These are phyloP conservation scores for Dryomyza anilis DNA, from an alignment of 2,888 invertebrate species.

Conservation along the genomic window DNA sequence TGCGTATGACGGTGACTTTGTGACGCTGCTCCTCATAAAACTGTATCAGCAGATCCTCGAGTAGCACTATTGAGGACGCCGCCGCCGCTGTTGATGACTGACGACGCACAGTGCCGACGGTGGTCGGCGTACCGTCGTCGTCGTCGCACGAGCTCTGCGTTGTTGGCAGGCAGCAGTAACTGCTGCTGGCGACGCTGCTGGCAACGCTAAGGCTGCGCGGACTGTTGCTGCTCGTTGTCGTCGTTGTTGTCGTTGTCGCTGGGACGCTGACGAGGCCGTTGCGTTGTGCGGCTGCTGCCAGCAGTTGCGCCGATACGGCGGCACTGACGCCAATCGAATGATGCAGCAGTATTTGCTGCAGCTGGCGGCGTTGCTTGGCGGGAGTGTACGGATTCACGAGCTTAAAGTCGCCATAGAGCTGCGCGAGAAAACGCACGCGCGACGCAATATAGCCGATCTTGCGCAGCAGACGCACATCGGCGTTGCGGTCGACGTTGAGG, in stretches of 20 bases:
- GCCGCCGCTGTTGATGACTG: slow-evolving; percentile 44
- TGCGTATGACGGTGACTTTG: slow-evolving; percentile 52
- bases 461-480: slow-evolving; percentile 58
- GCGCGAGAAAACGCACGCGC: slow-evolving; percentile 55
- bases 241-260: too few relatives aligned
- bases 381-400: slow-evolving; percentile 56
- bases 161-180: slow-evolving; percentile 37
- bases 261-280: too few relatives aligned
- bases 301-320: slow-evolving; percentile 21
- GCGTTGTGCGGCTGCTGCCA: slow-evolving; percentile 27
- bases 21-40: slow-evolving; percentile 58
- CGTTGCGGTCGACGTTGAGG: slow-evolving; percentile 37
- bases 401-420: slow-evolving; percentile 53
- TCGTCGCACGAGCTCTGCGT: slow-evolving; percentile 39
- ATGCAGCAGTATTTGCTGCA: slow-evolving; percentile 52
- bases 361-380: slow-evolving; percentile 52
- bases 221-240: slow-evolving; percentile 46
- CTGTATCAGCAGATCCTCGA: slow-evolving; percentile 58
- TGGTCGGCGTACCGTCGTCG: slow-evolving; percentile 37
- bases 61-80: slow-evolving; percentile 45
- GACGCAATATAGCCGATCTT: slow-evolving; percentile 60
- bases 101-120: slow-evolving; percentile 44
- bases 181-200: slow-evolving; percentile 38
- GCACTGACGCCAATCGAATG: slow-evolving; percentile 51
- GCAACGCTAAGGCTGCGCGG: slow-evolving; percentile 36